A percentile compares a stretch with the other conserved stretches of the same genome.
Evolutionary conservation across 2,113 vertebrate species (phyloP).

Genomic region (Tapirus terrestris): DNA sequence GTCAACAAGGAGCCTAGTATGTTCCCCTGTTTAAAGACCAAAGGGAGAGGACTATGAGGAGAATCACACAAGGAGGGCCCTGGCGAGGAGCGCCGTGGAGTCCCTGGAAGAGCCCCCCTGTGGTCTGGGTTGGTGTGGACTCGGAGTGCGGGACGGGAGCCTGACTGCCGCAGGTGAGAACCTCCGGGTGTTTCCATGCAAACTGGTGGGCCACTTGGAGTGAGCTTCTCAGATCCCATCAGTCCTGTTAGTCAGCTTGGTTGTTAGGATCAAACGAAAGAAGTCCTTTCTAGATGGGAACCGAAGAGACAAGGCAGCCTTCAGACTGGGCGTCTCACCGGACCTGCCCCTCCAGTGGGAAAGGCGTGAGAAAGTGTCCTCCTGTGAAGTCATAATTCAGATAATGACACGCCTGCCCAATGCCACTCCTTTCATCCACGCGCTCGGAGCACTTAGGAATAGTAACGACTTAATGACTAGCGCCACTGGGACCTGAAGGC

Average conservation of each 20-base stretch:
- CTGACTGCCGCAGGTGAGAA: background rate
- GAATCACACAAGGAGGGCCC: background rate
- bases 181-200: background rate
- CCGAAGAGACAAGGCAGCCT: background rate
- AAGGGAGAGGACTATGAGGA: too few relatives aligned
- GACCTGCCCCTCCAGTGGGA: background rate
- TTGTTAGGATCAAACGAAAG: too few relatives aligned
- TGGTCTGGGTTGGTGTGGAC: background rate
- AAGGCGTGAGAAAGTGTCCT: background rate
- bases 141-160: background rate
- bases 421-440: background rate
- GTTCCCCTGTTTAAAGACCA: background rate
- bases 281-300: background rate
- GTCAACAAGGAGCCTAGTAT: background rate
- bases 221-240: rapidly evolving
- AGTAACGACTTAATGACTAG: background rate
- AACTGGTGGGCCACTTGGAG: background rate
- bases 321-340: rapidly evolving
- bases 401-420: background rate
- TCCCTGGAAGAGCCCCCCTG: rapidly evolving
- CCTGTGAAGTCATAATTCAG: background rate
- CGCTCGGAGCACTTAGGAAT: background rate
- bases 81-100: rapidly evolving
- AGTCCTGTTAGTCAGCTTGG: background rate
- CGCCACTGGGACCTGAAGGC: background rate